phyloP scores from a whole-genome alignment of 2,888 invertebrate species.

The Torymus texanus region DNA sequence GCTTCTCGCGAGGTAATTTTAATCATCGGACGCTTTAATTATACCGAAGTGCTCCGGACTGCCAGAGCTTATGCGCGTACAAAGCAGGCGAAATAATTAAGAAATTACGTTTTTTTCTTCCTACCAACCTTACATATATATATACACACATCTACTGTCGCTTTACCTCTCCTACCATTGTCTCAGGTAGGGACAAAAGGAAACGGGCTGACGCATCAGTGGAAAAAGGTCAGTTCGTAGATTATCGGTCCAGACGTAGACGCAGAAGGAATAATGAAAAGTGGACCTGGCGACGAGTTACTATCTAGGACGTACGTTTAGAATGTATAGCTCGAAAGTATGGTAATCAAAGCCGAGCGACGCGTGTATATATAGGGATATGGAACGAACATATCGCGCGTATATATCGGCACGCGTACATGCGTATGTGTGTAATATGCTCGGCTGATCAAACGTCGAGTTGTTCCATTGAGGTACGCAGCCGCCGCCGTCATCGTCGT shows the following conservation, averaged over 20 bases:
- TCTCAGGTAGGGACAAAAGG: neutral
- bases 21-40: conserved; percentile 31
- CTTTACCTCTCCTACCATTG: neutral
- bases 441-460: conserved; percentile 60
- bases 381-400: conserved; percentile 25
- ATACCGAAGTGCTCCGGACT: conserved; percentile 20
- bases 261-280: conserved; percentile 21
- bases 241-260: too few species aligned
- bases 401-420: neutral
- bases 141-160: neutral
- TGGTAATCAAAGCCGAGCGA: conserved; percentile 22
- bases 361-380: neutral
- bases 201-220: too few species aligned
- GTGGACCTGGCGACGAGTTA: neutral
- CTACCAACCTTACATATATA: too few species aligned
- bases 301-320: neutral
- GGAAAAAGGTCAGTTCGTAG: neutral
- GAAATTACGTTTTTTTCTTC: conserved; percentile 28
- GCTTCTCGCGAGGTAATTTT: conserved; percentile 15
- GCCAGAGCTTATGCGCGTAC: neutral
- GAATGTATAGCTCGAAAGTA: conserved; percentile 6
- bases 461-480: conserved; percentile 49
- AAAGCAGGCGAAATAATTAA: conserved; percentile 38
- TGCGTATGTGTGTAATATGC: conserved; percentile 27
- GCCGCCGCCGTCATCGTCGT: neutral